Evolutionary conservation across 2,113 vertebrate species (phyloP), one percentile per base, ranked within the genome.

Genomic region (Zosterops lateralis): DNA sequence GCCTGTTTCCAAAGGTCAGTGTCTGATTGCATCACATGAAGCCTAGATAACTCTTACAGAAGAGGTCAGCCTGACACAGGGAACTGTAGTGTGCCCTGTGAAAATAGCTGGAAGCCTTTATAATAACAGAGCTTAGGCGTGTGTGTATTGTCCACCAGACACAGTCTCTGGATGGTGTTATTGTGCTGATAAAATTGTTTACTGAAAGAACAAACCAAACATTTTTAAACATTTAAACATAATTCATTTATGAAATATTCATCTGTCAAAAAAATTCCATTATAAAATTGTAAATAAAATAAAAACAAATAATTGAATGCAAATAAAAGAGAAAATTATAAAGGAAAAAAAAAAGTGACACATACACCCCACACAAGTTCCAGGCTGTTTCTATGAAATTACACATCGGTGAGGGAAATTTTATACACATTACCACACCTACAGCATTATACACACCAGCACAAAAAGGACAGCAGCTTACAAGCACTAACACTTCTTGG

Each of bases 221-320:
- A 96, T 96, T 94, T 95, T 96, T 93, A 96, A 95, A 96, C 92
- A 93, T 96, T 96, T 96, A 96, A 94, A 92, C 81, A 89, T 91
- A 96, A 94, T 96, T 96, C 74, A 79, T 93, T 89, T 93, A 96
- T 96, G 16, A 96, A 96, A 96, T 96, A 96, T 96, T 96, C 29
- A 96, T 96, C 38, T 54, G 36, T 22, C 57, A 34, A 89, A 95
- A 96, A 94, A 89, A 94, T 90, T 92, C 92, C 92, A 96, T 96
- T 96, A 95, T 89, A 95, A 95, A 93, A 87, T 82, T 87, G 89
- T 94, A 95, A 95, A 94, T 90, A 95, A 94, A 91, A 95, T 89
- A 89, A 93, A 96, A 95, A 71, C 70, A 95, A 93, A 94, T 94
- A 90, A 94, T 95, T 92, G 74, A 91, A 95, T 76, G 91, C 77